phyloP scores from a whole-genome alignment of 2,113 vertebrate genomes.

The Typhlomys cinereus region DNA sequence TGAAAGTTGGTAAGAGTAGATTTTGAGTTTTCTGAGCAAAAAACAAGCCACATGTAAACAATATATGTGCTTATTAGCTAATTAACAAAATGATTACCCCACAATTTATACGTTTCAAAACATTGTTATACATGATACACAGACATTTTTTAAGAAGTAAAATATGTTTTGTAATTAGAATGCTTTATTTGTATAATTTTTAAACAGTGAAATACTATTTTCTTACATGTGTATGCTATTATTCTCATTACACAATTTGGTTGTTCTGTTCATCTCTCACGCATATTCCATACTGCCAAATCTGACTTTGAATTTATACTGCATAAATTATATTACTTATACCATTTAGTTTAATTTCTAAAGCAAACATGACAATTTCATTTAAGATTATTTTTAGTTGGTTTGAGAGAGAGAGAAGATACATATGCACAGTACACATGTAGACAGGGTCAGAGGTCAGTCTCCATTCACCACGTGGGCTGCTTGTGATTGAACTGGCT shows the following conservation, averaged over 20 bases:
- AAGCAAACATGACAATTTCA: constrained; percentile 26
- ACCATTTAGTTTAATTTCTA: constrained; percentile 44
- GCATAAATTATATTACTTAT: neutral
- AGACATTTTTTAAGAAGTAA: neutral
- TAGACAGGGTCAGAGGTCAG: too few relatives aligned
- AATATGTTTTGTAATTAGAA: neutral
- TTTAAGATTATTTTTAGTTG: neutral
- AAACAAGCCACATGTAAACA: neutral
- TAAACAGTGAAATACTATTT: neutral
- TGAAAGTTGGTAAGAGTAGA: neutral
- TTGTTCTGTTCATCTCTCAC: constrained; percentile 48
- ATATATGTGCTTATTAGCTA: neutral
- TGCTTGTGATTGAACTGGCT: too few relatives aligned
- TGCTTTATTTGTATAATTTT: neutral
- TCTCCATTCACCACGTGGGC: too few relatives aligned
- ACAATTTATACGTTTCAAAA: neutral
- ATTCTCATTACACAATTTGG: neutral
- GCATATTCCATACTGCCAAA: neutral
- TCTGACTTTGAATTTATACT: constrained; percentile 33
- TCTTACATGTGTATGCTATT: neutral
- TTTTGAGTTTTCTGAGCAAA: neutral
- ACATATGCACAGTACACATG: too few relatives aligned
- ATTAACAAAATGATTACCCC: neutral
- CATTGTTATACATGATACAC: neutral
- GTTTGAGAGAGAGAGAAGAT: too few relatives aligned